These are phyloP conservation scores for Epizoanthus scotinus DNA, from an alignment of 92 coral and sea anemone species.

Conservation along the genomic window DNA sequence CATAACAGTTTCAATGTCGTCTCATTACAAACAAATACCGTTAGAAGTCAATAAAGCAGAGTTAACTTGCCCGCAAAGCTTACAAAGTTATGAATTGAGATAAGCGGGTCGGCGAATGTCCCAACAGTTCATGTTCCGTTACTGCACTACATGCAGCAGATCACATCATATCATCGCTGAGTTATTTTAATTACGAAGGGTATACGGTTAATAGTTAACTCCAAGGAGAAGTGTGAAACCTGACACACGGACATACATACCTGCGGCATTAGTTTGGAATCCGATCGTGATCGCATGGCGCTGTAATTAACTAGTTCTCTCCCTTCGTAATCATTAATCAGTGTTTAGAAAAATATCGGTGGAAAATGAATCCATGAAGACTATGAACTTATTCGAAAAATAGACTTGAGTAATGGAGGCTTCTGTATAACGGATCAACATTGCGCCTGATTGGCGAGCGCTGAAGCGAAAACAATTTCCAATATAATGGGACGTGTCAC, in stretches of 20 bases:
- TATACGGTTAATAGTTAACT: constrained; percentile 25
- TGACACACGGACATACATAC: not conserved
- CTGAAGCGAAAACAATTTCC: not conserved
- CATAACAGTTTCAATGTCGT: not conserved
- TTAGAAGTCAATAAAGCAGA: not conserved
- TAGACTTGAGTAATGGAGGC: not conserved
- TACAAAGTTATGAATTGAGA: not conserved
- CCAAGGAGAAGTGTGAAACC: not conserved
- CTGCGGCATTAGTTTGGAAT: constrained; percentile 10
- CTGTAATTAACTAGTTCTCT: not conserved
- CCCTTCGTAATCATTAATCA: not conserved
- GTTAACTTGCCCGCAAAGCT: not conserved
- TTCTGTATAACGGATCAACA: not conserved
- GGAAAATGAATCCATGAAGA: not conserved
- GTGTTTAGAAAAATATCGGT: not conserved
- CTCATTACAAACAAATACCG: not conserved
- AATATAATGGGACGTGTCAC: not conserved
- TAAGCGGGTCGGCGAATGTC: not conserved
- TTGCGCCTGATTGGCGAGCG: not conserved
- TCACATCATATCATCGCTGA: constrained; percentile 29
- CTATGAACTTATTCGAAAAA: not conserved
- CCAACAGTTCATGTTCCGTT: not conserved
- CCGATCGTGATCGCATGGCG: constrained; percentile 27
- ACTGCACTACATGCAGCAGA: not conserved
- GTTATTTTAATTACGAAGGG: not conserved